A percentile compares a stretch with the other conserved stretches of the same genome.
Evolutionary conservation across 2,888 invertebrate species (phyloP).

Genomic region (Hofmannophila pseudospretella): DNA sequence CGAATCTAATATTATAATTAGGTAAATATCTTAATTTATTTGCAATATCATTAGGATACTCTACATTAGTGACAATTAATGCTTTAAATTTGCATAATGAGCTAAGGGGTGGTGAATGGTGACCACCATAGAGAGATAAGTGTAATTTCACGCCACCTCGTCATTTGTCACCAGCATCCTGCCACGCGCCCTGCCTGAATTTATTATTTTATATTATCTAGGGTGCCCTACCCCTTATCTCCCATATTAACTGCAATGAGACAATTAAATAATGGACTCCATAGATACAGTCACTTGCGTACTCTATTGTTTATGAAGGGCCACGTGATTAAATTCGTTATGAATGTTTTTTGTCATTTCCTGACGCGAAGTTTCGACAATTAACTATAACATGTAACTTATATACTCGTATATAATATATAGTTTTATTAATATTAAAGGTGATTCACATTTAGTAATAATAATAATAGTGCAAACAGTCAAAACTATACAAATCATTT

Average conservation of each 20-base stretch:
- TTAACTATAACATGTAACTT: no score
- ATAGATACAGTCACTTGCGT: conserved; percentile 2
- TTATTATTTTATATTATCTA: conserved; percentile 67
- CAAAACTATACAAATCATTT: no score
- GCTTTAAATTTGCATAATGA: conserved; percentile 61
- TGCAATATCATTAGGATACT: no score
- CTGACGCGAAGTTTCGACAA: no score
- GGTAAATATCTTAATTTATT: no score
- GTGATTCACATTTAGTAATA: no score
- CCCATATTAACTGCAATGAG: conserved; percentile 42
- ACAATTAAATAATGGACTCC: conserved; percentile 49
- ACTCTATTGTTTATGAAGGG: conserved; percentile 3
- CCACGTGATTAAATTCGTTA: neutral
- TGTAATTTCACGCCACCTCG: conserved; percentile 70
- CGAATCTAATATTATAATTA: no score
- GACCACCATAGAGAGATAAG: conserved; percentile 60
- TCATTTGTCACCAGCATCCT: conserved; percentile 77
- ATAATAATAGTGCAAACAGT: no score
- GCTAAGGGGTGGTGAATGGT: conserved; percentile 43
- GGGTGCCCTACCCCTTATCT: conserved; percentile 59
- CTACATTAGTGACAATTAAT: no score
- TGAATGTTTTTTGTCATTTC: no score
- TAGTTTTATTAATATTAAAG: no score
- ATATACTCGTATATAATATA: no score
- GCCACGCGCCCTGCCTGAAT: conserved; percentile 64